phyloP scores from a whole-genome alignment of 2,113 vertebrate genomes.

The Lophius piscatorius region DNA sequence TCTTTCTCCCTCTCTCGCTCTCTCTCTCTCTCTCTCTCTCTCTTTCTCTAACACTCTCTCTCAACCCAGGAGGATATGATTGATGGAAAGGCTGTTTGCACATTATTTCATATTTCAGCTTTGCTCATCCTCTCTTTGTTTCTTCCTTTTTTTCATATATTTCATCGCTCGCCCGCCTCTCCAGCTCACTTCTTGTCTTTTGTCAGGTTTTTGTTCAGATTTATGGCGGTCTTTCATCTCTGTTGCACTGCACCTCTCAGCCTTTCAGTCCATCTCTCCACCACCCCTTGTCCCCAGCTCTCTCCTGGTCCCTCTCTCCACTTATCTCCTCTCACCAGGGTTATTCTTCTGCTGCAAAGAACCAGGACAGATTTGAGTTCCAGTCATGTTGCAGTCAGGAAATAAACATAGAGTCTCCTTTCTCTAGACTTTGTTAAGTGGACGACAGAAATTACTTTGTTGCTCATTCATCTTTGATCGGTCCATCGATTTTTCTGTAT shows the following conservation, averaged over 20 bases:
- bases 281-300: conserved; percentile 57
- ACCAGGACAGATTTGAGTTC: conserved; percentile 66
- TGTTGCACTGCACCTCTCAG: conserved; percentile 64
- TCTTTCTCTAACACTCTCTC: too few species aligned
- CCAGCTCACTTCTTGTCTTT: conserved; percentile 57
- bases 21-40: too few species aligned
- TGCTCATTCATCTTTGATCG: conserved; percentile 32
- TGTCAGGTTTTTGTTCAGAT: conserved; percentile 59
- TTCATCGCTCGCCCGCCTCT: conserved; percentile 39
- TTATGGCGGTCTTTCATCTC: conserved; percentile 67
- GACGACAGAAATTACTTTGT: conserved; percentile 56
- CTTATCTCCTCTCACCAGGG: conserved; percentile 6
- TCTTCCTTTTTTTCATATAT: conserved; percentile 21
- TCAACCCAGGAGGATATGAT: conserved; percentile 70
- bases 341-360: conserved; percentile 21
- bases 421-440: conserved; percentile 55
- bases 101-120: conserved; percentile 46
- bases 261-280: conserved; percentile 57
- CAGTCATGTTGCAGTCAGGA: conserved; percentile 58
- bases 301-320: background rate
- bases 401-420: conserved; percentile 59
- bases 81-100: conserved; percentile 66
- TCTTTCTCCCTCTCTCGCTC: too few species aligned
- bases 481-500: conserved; percentile 6
- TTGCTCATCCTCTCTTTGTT: conserved; percentile 37